Percentiles rank a stretch among this genome's conserved stretches.
phyloP scores from a whole-genome alignment of 2,797 vertebrate genomes.

The Rhinophrynus dorsalis region DNA sequence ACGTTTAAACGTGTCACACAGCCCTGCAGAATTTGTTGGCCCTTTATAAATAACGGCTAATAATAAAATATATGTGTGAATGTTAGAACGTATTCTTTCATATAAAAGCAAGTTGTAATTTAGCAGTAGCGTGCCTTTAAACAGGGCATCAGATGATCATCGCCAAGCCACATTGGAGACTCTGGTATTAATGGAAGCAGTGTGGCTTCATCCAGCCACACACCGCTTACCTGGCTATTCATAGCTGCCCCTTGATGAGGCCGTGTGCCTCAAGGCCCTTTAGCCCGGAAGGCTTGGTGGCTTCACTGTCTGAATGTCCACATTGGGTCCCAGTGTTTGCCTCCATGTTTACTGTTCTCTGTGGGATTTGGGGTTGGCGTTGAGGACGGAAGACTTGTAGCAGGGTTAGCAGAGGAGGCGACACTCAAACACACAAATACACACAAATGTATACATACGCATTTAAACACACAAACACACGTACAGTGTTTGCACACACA shows the following conservation, averaged over 20 bases:
- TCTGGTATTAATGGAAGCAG: slow-evolving; percentile 34
- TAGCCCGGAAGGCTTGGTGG: slow-evolving; percentile 46
- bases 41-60: no score
- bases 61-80: no score
- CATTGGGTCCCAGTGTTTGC: slow-evolving; percentile 44
- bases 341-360: slow-evolving; percentile 78
- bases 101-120: no score
- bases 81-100: no score
- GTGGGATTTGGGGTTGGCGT: slow-evolving; percentile 73
- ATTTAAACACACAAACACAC: no score
- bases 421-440: slow-evolving; percentile 64
- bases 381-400: slow-evolving; percentile 60
- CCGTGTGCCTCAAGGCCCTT: slow-evolving; percentile 23
- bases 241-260: slow-evolving; percentile 44
- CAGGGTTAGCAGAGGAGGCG: slow-evolving; percentile 53
- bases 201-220: slow-evolving; percentile 43
- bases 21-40: no score
- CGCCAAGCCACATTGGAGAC: slow-evolving; percentile 14
- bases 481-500: no score
- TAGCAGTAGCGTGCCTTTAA: no score
- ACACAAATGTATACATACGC: slow-evolving; percentile 69
- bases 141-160: slow-evolving; percentile 5
- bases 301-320: slow-evolving; percentile 40
- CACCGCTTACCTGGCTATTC: slow-evolving; percentile 46
- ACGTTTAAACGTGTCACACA: no score